A percentile compares a stretch with the other conserved stretches of the same genome.
Evolutionary conservation across 2,888 invertebrate species (phyloP).

Genomic region (Andrena haemorrhoa): DNA sequence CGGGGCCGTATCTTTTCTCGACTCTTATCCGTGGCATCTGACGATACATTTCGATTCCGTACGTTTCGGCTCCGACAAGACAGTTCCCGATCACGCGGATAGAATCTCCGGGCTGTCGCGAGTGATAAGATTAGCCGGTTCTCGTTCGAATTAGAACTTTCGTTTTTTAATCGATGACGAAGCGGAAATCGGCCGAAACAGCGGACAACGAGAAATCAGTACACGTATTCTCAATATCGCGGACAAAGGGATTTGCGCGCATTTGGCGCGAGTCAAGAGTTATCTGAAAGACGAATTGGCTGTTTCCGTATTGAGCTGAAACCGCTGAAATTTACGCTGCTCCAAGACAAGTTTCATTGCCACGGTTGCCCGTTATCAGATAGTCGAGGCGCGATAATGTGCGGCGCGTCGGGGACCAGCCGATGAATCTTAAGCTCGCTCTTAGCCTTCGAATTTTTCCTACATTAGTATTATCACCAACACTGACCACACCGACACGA

Average conservation of each 20-base stretch:
- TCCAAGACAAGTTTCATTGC: conserved; percentile 20
- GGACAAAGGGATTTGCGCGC: neutral
- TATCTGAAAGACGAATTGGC: neutral
- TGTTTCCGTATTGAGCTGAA: neutral
- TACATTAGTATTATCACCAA: neutral
- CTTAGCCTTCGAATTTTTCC: neutral
- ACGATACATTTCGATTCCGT: conserved; percentile 41
- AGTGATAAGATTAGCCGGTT: conserved; percentile 69
- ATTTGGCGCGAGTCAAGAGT: neutral
- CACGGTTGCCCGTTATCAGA: conserved; percentile 45
- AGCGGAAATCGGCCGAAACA: conserved; percentile 4
- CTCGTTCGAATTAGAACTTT: conserved; percentile 59
- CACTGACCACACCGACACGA: neutral
- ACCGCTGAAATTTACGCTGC: conserved; percentile 14
- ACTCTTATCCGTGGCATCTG: conserved; percentile 59
- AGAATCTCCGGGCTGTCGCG: conserved; percentile 42
- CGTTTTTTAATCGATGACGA: conserved; percentile 26
- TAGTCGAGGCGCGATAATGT: conserved; percentile 23
- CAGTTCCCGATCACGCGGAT: conserved; percentile 58
- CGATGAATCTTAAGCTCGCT: neutral
- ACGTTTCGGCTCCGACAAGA: conserved; percentile 49
- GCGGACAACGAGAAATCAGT: neutral
- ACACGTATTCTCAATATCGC: neutral
- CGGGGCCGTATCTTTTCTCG: conserved; percentile 10
- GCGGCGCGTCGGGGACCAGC: neutral